These are phyloP conservation scores for Tragopan temminckii DNA, from an alignment of 2,797 vertebrate genomes.

Conservation along the genomic window DNA sequence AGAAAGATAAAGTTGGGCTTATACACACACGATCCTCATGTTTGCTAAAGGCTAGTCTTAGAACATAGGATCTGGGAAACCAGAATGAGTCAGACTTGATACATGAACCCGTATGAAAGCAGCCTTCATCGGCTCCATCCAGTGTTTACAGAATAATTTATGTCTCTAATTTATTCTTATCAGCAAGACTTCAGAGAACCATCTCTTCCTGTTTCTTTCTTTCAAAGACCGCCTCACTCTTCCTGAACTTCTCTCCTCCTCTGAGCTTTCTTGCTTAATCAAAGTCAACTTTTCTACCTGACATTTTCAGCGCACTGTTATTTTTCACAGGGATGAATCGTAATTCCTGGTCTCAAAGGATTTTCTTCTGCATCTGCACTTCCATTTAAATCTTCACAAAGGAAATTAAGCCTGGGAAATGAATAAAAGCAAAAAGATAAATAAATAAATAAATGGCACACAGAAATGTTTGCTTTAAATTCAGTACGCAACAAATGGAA, in stretches of 20 bases:
- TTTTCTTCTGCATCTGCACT: neutral
- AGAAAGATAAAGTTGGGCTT: neutral
- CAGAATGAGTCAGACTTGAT: neutral
- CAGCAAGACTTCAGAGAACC: neutral
- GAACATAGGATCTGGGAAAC: neutral
- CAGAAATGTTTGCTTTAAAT: neutral
- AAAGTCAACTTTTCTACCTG: neutral
- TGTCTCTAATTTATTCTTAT: neutral
- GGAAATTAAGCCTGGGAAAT: neutral
- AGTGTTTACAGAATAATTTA: neutral
- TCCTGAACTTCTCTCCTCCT: neutral
- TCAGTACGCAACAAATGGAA: neutral
- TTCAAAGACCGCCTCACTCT: neutral
- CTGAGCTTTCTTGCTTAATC: neutral
- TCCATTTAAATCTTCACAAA: neutral
- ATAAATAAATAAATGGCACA: neutral
- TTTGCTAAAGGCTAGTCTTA: neutral
- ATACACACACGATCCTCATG: neutral
- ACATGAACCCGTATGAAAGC: rapidly evolving
- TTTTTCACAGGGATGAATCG: neutral
- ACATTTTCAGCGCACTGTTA: neutral
- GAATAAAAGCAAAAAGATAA: neutral
- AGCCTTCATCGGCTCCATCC: neutral
- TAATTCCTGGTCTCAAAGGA: neutral
- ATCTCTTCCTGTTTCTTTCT: neutral